Evolutionary conservation across 1,140 invertebrate species (phyloP).

Genomic region (Drosophila nigromelanica): DNA sequence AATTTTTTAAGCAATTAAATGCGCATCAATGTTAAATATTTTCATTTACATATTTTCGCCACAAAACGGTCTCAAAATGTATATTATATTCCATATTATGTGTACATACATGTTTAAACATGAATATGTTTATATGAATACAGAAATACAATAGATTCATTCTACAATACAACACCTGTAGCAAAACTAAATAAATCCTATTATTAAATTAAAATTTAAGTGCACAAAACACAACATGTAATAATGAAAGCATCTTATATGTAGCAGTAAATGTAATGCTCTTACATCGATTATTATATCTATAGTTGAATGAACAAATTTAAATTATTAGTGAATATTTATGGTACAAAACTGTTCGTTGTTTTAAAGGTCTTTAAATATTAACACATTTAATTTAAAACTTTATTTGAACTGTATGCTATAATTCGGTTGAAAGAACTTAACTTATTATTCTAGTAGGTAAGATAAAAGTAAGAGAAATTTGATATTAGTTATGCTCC

Average conservation of each 20-base stretch:
- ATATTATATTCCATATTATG: neutral
- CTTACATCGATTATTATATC: neutral
- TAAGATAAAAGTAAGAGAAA: no score
- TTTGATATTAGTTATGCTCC: no score
- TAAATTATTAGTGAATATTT: no score
- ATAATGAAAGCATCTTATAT: neutral
- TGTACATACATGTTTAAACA: neutral
- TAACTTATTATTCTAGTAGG: no score
- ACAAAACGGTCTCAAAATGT: no score
- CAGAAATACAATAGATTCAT: neutral
- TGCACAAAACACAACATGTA: neutral
- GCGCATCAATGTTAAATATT: conserved; percentile 57
- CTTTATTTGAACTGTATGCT: no score
- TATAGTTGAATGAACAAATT: no score
- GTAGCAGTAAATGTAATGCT: neutral
- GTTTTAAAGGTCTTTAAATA: no score
- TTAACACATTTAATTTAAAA: no score
- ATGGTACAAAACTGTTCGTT: no score
- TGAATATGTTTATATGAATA: neutral
- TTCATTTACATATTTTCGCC: conserved; percentile 1
- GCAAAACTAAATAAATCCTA: neutral
- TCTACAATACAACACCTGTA: neutral
- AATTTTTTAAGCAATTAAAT: conserved; percentile 51
- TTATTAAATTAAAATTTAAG: neutral
- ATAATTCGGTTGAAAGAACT: no score